Evolutionary conservation across 2,888 invertebrate species (phyloP).

Genomic region (Caenorhabditis japonica): DNA sequence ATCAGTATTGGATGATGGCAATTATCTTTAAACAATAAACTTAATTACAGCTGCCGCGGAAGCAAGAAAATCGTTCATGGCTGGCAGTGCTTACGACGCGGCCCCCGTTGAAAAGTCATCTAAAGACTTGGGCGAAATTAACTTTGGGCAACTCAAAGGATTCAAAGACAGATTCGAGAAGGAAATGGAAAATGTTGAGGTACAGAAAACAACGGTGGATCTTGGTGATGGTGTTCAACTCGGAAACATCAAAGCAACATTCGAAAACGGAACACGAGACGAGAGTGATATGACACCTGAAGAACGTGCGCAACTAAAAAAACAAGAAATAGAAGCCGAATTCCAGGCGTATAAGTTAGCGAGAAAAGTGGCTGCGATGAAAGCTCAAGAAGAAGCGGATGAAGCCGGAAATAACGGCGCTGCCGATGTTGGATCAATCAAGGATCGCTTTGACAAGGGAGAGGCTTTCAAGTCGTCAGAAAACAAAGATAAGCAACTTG

Average conservation of each 20-base stretch:
- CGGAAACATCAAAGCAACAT: conserved; percentile 74
- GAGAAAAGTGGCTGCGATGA: conserved; percentile 65
- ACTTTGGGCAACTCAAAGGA: conserved; percentile 70
- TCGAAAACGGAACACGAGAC: conserved; percentile 69
- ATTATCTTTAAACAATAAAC: too few relatives aligned
- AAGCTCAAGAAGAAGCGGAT: conserved; percentile 40
- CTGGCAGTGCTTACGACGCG: conserved; percentile 73
- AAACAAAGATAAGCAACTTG: conserved; percentile 52
- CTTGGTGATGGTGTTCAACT: conserved; percentile 69
- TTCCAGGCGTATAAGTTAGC: conserved; percentile 75
- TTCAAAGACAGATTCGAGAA: conserved; percentile 77
- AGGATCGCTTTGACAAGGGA: conserved; percentile 67
- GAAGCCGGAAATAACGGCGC: conserved; percentile 25
- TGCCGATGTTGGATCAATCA: conserved; percentile 66
- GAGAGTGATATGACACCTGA: conserved; percentile 73
- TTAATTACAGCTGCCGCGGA: conserved; percentile 74
- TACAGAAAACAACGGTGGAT: conserved; percentile 69
- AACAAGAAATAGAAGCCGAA: conserved; percentile 76
- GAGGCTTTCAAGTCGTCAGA: conserved; percentile 53
- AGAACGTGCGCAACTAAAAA: conserved; percentile 73
- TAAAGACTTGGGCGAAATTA: conserved; percentile 72
- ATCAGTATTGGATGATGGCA: too few relatives aligned
- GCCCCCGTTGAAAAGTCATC: conserved; percentile 69
- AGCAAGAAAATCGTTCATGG: conserved; percentile 74
- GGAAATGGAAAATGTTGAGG: conserved; percentile 59